Evolutionary conservation across 1,140 invertebrate species (phyloP).

Genomic region (Stegodyphus mimosarum): DNA sequence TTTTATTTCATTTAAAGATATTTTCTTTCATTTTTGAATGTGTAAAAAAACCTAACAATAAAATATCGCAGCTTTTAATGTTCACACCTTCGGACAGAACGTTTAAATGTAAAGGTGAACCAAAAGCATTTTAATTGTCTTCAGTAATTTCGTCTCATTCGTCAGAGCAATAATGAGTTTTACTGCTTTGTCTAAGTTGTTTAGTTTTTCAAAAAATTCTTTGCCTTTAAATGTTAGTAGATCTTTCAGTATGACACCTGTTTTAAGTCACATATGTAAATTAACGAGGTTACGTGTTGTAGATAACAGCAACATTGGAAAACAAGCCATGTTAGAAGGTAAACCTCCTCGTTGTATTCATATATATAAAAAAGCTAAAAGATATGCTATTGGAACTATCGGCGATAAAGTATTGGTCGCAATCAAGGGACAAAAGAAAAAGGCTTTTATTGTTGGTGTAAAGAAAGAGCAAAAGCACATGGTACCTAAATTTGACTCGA

Average conservation of each 20-base stretch:
- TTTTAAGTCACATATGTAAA: constrained; percentile 67
- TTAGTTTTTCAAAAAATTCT: background rate
- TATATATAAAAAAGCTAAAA: constrained; percentile 68
- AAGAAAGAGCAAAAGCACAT: constrained; percentile 83
- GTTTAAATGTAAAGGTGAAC: too few species aligned
- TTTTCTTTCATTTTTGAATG: too few species aligned
- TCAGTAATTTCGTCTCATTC: too few species aligned
- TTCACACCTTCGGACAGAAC: too few species aligned
- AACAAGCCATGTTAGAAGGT: constrained; percentile 91
- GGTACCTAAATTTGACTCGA: constrained; percentile 93
- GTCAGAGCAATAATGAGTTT: too few species aligned
- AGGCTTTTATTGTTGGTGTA: constrained; percentile 92
- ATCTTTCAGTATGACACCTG: constrained; percentile 42
- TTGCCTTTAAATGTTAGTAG: background rate
- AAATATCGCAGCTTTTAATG: too few species aligned
- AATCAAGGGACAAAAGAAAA: constrained; percentile 96
- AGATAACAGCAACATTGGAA: constrained; percentile 95
- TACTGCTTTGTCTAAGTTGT: too few species aligned
- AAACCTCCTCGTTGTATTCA: constrained; percentile 82
- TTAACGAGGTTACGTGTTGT: constrained; percentile 87
- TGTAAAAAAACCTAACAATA: too few species aligned
- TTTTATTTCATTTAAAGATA: too few species aligned
- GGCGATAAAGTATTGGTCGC: constrained; percentile 94
- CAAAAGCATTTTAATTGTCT: too few species aligned
- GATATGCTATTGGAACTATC: constrained; percentile 65